Evolutionary conservation across 2,888 invertebrate genomes (phyloP).

Genomic region (Agrilus biguttatus): DNA sequence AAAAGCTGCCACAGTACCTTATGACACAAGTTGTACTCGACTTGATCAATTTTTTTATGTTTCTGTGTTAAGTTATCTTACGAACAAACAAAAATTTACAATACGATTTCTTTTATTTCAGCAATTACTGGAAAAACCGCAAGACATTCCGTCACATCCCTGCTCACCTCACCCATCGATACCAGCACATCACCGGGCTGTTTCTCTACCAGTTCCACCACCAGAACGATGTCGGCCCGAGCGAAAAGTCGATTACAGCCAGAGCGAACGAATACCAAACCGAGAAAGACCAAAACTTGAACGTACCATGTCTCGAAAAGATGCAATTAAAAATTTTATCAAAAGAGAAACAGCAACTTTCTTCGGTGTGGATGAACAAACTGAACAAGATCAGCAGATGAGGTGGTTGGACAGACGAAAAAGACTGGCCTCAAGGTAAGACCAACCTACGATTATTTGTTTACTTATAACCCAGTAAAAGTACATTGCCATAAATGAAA

Average conservation of each 20-base stretch:
- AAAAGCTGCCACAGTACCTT: too few species aligned
- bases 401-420: conserved; percentile 70
- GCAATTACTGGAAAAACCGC: too few species aligned
- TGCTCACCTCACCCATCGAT: conserved; percentile 10
- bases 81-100: too few species aligned
- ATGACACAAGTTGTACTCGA: too few species aligned
- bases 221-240: conserved; percentile 14
- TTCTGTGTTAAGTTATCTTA: too few species aligned
- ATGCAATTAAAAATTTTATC: conserved; percentile 47
- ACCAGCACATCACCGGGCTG: conserved; percentile 12
- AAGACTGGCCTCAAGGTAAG: conserved; percentile 58
- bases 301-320: conserved; percentile 30
- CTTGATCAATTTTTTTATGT: too few species aligned
- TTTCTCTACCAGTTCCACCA: conserved; percentile 16
- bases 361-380: conserved; percentile 70
- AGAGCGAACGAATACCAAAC: conserved; percentile 25
- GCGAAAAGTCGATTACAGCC: conserved; percentile 20
- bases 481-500: too few species aligned
- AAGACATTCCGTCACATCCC: conserved; percentile 2
- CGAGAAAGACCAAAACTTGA: conserved; percentile 26
- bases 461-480: not conserved
- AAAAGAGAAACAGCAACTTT: conserved; percentile 70
- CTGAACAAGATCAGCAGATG: conserved; percentile 56
- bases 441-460: conserved; percentile 20
- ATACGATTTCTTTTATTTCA: too few species aligned